phyloP scores from a whole-genome alignment of 2,888 invertebrate genomes.

The Metallyticus violacea region DNA sequence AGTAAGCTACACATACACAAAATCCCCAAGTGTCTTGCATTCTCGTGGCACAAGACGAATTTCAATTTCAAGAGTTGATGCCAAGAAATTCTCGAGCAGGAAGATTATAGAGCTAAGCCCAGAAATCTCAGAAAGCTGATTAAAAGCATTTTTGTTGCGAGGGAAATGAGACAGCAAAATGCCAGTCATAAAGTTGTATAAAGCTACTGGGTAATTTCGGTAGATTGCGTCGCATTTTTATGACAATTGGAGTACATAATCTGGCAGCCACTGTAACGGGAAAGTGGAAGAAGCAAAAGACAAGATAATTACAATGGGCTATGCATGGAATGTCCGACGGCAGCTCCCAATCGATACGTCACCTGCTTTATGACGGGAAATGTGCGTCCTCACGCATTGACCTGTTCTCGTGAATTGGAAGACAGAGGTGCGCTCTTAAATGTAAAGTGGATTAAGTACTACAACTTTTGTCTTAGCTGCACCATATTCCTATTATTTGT shows the following conservation, averaged over 20 bases:
- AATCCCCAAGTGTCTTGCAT: too few relatives aligned
- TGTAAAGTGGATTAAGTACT: too few relatives aligned
- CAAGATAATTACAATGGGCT: not conserved
- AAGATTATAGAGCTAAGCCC: not conserved
- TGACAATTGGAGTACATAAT: not conserved
- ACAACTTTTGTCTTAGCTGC: too few relatives aligned
- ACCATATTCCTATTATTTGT: too few relatives aligned
- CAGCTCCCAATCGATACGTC: not conserved
- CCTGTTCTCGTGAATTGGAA: too few relatives aligned
- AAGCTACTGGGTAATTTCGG: not conserved
- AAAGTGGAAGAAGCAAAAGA: not conserved
- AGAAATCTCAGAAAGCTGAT: not conserved
- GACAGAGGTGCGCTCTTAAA: too few relatives aligned
- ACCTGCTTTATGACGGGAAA: not conserved
- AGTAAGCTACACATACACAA: too few relatives aligned
- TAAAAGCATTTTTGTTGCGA: not conserved
- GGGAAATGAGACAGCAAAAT: not conserved
- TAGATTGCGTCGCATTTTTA: not conserved
- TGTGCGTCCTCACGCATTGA: too few relatives aligned
- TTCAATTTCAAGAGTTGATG: not conserved
- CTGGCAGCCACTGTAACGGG: not conserved
- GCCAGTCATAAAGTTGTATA: not conserved
- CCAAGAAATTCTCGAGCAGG: not conserved
- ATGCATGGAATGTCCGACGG: too few relatives aligned
- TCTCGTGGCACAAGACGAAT: not conserved